A percentile compares a stretch with the other conserved stretches of the same genome.
Evolutionary conservation across 2,888 invertebrate species (phyloP).

Genomic region (Chrysopilus asiliformis): DNA sequence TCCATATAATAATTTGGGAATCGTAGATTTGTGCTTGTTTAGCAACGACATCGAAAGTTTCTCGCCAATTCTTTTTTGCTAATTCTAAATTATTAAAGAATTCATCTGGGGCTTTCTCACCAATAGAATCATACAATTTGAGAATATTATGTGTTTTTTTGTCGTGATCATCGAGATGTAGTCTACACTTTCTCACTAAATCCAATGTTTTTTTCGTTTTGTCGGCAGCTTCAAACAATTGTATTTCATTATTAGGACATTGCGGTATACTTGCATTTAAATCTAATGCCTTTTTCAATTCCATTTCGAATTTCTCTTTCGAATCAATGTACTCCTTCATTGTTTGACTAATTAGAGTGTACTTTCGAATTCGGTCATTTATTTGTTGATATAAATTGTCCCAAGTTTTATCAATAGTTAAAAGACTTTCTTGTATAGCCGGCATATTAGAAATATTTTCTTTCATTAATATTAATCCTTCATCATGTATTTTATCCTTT

Average conservation of each 20-base stretch:
- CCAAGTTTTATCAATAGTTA: slow-evolving; percentile 67
- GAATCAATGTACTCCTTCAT: slow-evolving; percentile 64
- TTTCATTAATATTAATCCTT: slow-evolving; percentile 65
- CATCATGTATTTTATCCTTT: slow-evolving; percentile 60
- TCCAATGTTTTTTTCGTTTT: slow-evolving; percentile 65
- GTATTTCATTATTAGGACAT: slow-evolving; percentile 56
- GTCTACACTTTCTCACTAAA: slow-evolving; percentile 58
- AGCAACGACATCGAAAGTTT: slow-evolving; percentile 54
- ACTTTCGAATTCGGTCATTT: slow-evolving; percentile 59
- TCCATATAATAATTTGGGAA: slow-evolving; percentile 84
- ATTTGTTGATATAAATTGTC: slow-evolving; percentile 64
- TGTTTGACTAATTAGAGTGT: slow-evolving; percentile 55
- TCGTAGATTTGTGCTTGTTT: slow-evolving; percentile 69
- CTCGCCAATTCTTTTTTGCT: slow-evolving; percentile 55
- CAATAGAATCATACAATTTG: slow-evolving; percentile 35
- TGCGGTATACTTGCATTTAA: slow-evolving; percentile 48
- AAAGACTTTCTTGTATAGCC: slow-evolving; percentile 63
- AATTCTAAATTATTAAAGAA: slow-evolving; percentile 37
- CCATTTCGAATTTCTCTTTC: slow-evolving; percentile 53
- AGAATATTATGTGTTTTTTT: slow-evolving; percentile 44
- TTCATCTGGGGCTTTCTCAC: slow-evolving; percentile 41
- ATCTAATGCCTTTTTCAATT: slow-evolving; percentile 55
- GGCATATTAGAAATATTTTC: slow-evolving; percentile 70
- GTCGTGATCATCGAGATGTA: slow-evolving; percentile 63
- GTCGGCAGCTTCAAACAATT: slow-evolving; percentile 56